Conservation (phyloP, 2,888 invertebrate genomes). For the Disparrhopalites patrizii region DNA sequence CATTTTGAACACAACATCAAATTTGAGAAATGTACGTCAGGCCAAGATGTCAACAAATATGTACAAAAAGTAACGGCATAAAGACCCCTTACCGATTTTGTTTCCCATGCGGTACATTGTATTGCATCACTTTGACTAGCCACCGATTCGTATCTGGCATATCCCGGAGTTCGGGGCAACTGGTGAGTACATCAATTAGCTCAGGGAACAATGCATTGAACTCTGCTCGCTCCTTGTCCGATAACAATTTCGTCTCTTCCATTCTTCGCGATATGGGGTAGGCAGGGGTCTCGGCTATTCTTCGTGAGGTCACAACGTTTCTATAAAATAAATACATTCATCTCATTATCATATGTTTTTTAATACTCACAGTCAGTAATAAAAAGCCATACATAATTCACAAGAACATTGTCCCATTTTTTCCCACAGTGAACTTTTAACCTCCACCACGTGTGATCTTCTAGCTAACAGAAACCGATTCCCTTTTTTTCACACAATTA, state of each 20-base stretch:
- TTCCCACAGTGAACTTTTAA: background rate
- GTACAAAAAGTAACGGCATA: slow-evolving; percentile 19
- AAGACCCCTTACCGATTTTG: slow-evolving; percentile 59
- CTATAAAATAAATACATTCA: slow-evolving; percentile 28
- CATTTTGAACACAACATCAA: background rate
- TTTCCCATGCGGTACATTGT: slow-evolving; percentile 89
- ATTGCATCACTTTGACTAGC: slow-evolving; percentile 77
- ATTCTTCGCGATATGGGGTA: slow-evolving; percentile 23
- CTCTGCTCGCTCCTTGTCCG: slow-evolving; percentile 76
- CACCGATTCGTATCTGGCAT: slow-evolving; percentile 75
- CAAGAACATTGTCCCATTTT: background rate
- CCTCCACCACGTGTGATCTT: too few species aligned
- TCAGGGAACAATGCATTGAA: slow-evolving; percentile 87
- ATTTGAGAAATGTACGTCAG: background rate
- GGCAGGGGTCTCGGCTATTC: slow-evolving; percentile 31
- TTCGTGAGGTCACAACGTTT: slow-evolving; percentile 41
- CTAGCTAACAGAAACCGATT: too few species aligned
- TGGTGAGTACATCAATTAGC: slow-evolving; percentile 75
- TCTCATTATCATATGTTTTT: too few species aligned
- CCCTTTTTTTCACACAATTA: too few species aligned
- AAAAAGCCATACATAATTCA: background rate
- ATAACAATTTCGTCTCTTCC: slow-evolving; percentile 39
- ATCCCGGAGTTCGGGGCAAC: slow-evolving; percentile 68
- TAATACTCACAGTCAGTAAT: background rate
- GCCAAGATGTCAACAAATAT: background rate